Conservation (phyloP, 2,888 invertebrate species). For the Thelaira solivaga region DNA sequence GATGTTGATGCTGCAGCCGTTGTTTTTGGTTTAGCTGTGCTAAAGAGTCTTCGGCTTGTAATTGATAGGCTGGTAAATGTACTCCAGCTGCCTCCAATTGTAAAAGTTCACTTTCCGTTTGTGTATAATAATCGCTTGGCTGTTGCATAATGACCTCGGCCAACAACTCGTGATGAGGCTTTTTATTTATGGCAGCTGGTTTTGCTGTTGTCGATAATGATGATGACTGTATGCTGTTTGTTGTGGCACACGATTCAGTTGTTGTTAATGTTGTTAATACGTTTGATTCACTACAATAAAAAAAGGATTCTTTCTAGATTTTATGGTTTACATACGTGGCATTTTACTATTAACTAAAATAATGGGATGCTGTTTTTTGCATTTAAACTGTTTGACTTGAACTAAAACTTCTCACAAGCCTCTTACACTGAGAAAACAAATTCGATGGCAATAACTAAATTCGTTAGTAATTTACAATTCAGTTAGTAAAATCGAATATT, state of each 20-base stretch:
- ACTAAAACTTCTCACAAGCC: slow-evolving; percentile 55
- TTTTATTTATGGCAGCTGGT: slow-evolving; percentile 20
- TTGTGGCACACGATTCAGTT: slow-evolving; percentile 24
- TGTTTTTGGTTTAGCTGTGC: slow-evolving; percentile 60
- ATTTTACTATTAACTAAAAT: too few species aligned
- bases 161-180: slow-evolving; percentile 67
- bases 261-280: slow-evolving; percentile 46
- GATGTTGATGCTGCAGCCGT: slow-evolving; percentile 60
- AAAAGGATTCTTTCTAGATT: too few species aligned
- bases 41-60: slow-evolving; percentile 64
- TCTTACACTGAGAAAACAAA: too few species aligned
- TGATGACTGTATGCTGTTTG: slow-evolving; percentile 18
- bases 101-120: slow-evolving; percentile 75
- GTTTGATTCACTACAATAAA: slow-evolving; percentile 51
- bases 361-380: too few species aligned
- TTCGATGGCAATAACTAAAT: too few species aligned
- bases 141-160: slow-evolving; percentile 70
- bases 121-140: slow-evolving; percentile 75
- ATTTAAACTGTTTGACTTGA: too few species aligned
- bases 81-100: slow-evolving; percentile 72
- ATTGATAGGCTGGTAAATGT: slow-evolving; percentile 66
- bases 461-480: too few species aligned
- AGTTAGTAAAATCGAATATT: too few species aligned
- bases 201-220: slow-evolving; percentile 30
- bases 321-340: too few species aligned